These are phyloP conservation scores for Agrochola lota DNA, from an alignment of 2,888 invertebrate genomes.

Conservation along the genomic window DNA sequence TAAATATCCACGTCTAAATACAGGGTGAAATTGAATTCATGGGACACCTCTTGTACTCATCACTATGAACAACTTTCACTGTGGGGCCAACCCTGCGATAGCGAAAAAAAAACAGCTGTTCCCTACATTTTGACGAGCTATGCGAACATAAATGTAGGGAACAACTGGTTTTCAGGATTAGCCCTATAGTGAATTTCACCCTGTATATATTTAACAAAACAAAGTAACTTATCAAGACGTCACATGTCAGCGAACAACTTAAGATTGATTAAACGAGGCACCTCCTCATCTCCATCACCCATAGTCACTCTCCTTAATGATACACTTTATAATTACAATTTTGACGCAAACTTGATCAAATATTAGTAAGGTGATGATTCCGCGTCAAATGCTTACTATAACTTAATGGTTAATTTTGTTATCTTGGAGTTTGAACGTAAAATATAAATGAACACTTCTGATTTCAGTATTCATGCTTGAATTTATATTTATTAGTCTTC, in stretches of 20 bases:
- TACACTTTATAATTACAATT: slow-evolving; percentile 37
- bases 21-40: too few species aligned
- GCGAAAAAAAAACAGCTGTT: background rate
- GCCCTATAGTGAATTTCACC: too few species aligned
- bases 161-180: too few species aligned
- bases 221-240: slow-evolving; percentile 1
- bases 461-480: background rate
- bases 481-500: background rate
- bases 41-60: too few species aligned
- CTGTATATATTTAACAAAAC: background rate
- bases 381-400: background rate
- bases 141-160: too few species aligned
- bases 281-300: slow-evolving; percentile 31
- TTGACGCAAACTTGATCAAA: slow-evolving; percentile 31
- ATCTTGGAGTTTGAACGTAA: background rate
- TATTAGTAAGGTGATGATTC: slow-evolving; percentile 8
- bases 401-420: slow-evolving; percentile 2
- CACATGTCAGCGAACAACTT: slow-evolving; percentile 9
- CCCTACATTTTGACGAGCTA: too few species aligned
- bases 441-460: background rate
- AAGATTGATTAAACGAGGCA: slow-evolving; percentile 47
- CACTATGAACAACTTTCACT: too few species aligned
- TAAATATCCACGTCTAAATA: background rate
- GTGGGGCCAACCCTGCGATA: too few species aligned
- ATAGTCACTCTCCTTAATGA: slow-evolving; percentile 31